A percentile compares a stretch with the other conserved stretches of the same genome.
Conservation (phyloP, 1,140 invertebrate genomes). For the Drosophila bocqueti region DNA sequence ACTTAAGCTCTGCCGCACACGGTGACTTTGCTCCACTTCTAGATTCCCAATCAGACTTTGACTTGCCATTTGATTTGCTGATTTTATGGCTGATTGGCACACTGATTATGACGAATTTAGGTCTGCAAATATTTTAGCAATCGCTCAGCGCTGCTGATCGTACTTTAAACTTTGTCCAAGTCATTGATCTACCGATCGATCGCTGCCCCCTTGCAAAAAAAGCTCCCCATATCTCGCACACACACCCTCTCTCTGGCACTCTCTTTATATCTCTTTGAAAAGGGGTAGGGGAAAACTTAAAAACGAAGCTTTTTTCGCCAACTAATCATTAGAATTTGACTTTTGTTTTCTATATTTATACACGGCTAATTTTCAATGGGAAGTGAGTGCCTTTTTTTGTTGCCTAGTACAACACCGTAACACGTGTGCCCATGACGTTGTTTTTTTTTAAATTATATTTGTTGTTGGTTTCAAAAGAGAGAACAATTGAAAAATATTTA, state of each 20-base stretch:
- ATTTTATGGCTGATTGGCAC: constrained; percentile 21
- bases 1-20: constrained; percentile 14
- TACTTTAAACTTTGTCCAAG: constrained; percentile 64
- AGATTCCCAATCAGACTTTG: constrained; percentile 34
- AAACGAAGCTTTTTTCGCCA: constrained; percentile 22
- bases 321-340: constrained; percentile 52
- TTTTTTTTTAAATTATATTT: neutral
- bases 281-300: neutral
- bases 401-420: constrained; percentile 44
- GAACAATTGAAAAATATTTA: neutral
- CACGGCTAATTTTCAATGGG: constrained; percentile 49
- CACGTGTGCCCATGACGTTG: constrained; percentile 42
- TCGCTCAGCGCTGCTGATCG: constrained; percentile 11
- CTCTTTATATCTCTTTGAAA: neutral
- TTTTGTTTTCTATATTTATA: constrained; percentile 54
- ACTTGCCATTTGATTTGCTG: constrained; percentile 28
- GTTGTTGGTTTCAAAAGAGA: constrained; percentile 1
- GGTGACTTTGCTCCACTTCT: constrained; percentile 30
- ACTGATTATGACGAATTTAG: constrained; percentile 27
- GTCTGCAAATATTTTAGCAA: constrained; percentile 20
- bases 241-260: constrained; percentile 1
- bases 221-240: constrained; percentile 11
- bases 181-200: constrained; percentile 23
- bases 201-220: constrained; percentile 27
- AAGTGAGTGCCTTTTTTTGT: constrained; percentile 24